Percentiles rank a stretch among this genome's conserved stretches.
Evolutionary conservation across 2,888 invertebrate species (phyloP).

Genomic region (Petrolisthes cinctipes): DNA sequence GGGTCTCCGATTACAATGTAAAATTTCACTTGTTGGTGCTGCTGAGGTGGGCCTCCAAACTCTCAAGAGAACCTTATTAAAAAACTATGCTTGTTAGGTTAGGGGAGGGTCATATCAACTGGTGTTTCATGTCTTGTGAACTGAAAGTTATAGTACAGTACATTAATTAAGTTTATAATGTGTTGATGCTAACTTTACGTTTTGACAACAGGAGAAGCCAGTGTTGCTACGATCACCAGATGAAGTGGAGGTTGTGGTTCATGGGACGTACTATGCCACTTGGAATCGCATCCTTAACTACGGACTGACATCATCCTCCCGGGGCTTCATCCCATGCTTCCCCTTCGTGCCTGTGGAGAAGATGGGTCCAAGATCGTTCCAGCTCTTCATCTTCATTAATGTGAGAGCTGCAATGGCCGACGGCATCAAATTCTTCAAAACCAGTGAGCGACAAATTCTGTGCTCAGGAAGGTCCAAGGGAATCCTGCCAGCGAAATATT

Average conservation of each 20-base stretch:
- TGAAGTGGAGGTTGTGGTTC: constrained; percentile 46
- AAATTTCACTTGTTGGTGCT: no score
- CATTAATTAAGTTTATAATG: neutral
- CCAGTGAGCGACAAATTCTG: constrained; percentile 44
- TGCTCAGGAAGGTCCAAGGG: constrained; percentile 56
- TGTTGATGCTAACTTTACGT: neutral
- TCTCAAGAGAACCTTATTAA: no score
- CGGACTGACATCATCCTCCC: constrained; percentile 26
- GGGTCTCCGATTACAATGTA: no score
- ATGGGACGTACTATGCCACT: constrained; percentile 50
- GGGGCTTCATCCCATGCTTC: constrained; percentile 46
- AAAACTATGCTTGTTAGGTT: no score
- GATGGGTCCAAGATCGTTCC: constrained; percentile 29
- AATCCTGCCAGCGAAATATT: constrained; percentile 48
- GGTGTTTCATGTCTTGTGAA: no score
- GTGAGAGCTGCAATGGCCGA: constrained; percentile 43
- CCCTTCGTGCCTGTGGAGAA: constrained; percentile 38
- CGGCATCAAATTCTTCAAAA: constrained; percentile 52
- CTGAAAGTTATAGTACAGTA: no score
- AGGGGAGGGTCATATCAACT: no score
- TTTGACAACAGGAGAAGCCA: constrained; percentile 19
- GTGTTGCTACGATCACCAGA: constrained; percentile 20
- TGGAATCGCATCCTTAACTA: constrained; percentile 44
- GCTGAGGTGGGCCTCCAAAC: no score
- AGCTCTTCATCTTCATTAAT: constrained; percentile 55